Percentiles rank a stretch among this genome's conserved stretches.
These are phyloP conservation scores for Camelus bactrianus DNA, from an alignment of 2,113 vertebrate species.

Conservation along the genomic window DNA sequence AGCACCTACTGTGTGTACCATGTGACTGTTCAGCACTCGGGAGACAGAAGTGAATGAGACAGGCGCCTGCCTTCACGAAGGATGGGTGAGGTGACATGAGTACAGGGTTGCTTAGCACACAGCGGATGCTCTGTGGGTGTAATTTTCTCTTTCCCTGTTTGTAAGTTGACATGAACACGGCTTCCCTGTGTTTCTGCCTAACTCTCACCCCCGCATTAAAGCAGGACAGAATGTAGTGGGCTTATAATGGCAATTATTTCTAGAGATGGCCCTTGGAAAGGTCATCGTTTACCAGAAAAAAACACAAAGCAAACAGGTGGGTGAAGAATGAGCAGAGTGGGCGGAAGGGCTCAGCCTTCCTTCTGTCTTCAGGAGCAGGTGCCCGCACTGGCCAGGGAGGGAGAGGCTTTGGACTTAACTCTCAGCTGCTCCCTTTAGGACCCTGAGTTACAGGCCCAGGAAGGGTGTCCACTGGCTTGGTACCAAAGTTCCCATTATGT, in stretches of 20 bases:
- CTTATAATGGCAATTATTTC: neutral
- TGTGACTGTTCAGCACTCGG: neutral
- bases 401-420: neutral
- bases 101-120: neutral
- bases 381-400: neutral
- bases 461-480: neutral
- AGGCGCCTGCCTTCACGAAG: neutral
- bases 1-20: neutral
- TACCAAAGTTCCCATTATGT: neutral
- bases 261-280: neutral
- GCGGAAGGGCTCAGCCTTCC: neutral
- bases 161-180: conserved; percentile 27
- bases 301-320: neutral
- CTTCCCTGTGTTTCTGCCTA: conserved; percentile 15
- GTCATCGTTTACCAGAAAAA: neutral
- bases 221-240: neutral
- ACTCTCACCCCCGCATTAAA: neutral
- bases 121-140: conserved; percentile 41
- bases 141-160: conserved; percentile 48
- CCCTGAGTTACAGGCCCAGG: neutral
- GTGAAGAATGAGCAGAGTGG: neutral
- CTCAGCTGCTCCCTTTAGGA: neutral
- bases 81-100: too few species aligned
- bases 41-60: neutral
- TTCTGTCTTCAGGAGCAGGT: neutral